Evolutionary conservation across 2,797 vertebrate genomes (phyloP).

Genomic region (Gadopsis bispinosus): DNA sequence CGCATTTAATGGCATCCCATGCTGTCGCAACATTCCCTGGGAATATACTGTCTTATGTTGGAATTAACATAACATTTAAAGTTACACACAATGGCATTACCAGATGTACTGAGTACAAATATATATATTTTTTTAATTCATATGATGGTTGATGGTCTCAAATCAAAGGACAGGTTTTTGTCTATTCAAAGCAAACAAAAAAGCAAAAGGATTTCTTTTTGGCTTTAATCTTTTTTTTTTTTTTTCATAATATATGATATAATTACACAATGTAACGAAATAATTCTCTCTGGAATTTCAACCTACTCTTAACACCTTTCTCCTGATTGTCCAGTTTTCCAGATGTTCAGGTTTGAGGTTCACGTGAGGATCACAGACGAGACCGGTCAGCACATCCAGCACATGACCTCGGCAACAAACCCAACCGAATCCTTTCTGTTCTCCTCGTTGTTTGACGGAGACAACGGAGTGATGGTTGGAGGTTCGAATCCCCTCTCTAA

Average conservation of each 20-base stretch:
- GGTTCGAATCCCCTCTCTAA: slow-evolving; percentile 77
- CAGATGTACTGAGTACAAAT: neutral
- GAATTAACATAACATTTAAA: neutral
- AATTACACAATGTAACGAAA: neutral
- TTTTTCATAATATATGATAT: neutral
- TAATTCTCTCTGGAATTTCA: neutral
- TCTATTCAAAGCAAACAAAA: neutral
- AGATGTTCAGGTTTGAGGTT: slow-evolving; percentile 87
- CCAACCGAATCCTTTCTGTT: slow-evolving; percentile 82
- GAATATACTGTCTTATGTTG: neutral
- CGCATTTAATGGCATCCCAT: neutral
- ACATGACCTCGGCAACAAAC: slow-evolving; percentile 76
- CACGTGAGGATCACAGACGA: slow-evolving; percentile 87
- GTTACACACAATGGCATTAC: neutral
- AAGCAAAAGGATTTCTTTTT: neutral
- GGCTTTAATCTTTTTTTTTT: neutral
- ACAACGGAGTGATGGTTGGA: slow-evolving; percentile 75
- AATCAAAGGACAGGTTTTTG: neutral
- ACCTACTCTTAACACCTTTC: neutral
- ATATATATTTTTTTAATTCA: no score
- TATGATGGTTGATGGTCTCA: neutral
- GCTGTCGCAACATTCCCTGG: neutral
- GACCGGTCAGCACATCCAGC: slow-evolving; percentile 82
- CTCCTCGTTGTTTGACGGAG: slow-evolving; percentile 84
- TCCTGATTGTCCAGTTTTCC: slow-evolving; percentile 79